These are phyloP conservation scores for Astyanax mexicanus DNA, from an alignment of 2,797 vertebrate genomes.

Conservation along the genomic window DNA sequence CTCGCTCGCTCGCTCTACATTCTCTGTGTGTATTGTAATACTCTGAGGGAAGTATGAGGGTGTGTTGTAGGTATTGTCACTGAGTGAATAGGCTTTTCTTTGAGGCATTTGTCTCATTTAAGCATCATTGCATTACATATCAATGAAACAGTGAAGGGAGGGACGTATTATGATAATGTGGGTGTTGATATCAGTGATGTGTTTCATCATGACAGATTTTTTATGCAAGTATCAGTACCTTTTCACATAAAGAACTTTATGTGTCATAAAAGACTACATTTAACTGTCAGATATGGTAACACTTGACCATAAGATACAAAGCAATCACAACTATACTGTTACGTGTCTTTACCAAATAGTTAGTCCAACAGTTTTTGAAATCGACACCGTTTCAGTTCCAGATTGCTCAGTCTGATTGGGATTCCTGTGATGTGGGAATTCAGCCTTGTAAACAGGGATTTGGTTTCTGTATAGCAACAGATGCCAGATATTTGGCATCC, in stretches of 20 bases:
- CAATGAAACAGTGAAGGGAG: background rate
- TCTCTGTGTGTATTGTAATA: slow-evolving; percentile 29
- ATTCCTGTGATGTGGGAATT: too few relatives aligned
- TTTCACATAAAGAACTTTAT: background rate
- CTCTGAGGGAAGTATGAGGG: slow-evolving; percentile 35
- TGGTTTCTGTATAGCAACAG: too few relatives aligned
- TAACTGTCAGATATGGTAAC: too few relatives aligned
- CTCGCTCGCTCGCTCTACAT: background rate
- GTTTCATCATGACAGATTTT: background rate
- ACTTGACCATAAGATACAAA: too few relatives aligned
- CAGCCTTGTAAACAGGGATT: too few relatives aligned
- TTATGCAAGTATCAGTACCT: background rate
- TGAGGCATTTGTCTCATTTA: slow-evolving; percentile 17
- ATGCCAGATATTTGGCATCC: too few relatives aligned
- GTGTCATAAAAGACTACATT: too few relatives aligned
- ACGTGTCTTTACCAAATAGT: too few relatives aligned
- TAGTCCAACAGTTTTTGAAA: too few relatives aligned
- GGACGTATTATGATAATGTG: background rate
- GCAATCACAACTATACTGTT: too few relatives aligned
- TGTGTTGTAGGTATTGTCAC: slow-evolving; percentile 50
- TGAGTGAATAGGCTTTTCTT: slow-evolving; percentile 47
- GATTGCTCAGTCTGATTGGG: too few relatives aligned
- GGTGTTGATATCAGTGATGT: background rate
- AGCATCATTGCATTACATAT: background rate
- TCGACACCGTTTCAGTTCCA: too few relatives aligned